Percentiles rank a stretch among this genome's conserved stretches.
Evolutionary conservation across 2,113 vertebrate genomes (phyloP).

Genomic region (Cairina moschata): DNA sequence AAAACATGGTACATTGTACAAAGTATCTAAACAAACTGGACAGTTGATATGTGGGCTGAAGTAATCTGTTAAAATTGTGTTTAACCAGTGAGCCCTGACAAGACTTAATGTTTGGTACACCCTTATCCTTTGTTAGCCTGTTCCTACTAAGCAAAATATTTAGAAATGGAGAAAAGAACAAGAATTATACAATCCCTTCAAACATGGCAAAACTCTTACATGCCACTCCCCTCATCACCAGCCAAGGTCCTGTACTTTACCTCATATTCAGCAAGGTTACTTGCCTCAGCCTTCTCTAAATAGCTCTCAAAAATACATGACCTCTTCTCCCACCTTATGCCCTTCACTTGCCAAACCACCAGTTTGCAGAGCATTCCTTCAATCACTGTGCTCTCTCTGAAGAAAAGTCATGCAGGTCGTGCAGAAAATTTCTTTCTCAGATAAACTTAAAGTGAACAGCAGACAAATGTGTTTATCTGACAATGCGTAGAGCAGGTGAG

Average conservation of each 20-base stretch:
- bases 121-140: not conserved
- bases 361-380: not conserved
- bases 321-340: not conserved
- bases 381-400: not conserved
- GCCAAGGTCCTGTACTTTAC: not conserved
- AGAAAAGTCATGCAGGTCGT: not conserved
- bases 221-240: not conserved
- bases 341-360: not conserved
- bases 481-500: fast-evolving
- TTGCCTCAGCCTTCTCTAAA: not conserved
- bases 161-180: not conserved
- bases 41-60: not conserved
- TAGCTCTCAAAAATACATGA: not conserved
- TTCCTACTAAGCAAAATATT: not conserved
- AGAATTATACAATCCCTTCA: not conserved
- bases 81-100: not conserved
- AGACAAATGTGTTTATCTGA: not conserved
- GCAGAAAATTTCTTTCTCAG: not conserved
- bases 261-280: not conserved
- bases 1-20: not conserved
- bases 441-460: not conserved
- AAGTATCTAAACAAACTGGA: not conserved
- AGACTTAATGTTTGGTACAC: not conserved
- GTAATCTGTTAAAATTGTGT: not conserved
- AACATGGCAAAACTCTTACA: not conserved